Evolutionary conservation across 1,140 invertebrate genomes (phyloP).

Genomic region (Arctopsyche grandis): DNA sequence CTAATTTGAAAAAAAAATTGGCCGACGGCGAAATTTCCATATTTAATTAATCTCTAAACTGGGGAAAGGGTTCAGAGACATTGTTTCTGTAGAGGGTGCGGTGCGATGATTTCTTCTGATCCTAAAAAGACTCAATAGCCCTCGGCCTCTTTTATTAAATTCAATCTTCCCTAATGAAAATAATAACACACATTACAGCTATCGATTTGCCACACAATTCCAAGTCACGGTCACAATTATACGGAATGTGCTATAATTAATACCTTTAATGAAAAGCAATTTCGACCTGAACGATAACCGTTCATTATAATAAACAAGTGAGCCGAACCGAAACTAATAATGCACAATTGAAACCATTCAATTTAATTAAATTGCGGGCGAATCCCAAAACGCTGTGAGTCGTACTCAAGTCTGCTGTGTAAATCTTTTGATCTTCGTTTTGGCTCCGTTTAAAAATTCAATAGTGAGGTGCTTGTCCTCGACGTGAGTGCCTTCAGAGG

Average conservation of each 20-base stretch:
- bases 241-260: not conserved
- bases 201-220: not conserved
- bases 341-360: not conserved
- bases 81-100: too few relatives aligned
- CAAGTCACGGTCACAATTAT: not conserved
- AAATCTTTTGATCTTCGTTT: not conserved
- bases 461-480: constrained; percentile 11
- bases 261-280: constrained; percentile 2
- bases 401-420: not conserved
- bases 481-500: not conserved
- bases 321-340: constrained; percentile 1
- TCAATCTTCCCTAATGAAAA: too few relatives aligned
- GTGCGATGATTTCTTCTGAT: too few relatives aligned
- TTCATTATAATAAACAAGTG: not conserved
- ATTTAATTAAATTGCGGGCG: too few relatives aligned
- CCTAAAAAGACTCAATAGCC: too few relatives aligned
- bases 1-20: too few relatives aligned
- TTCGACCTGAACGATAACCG: not conserved
- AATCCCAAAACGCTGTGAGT: not conserved
- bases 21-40: too few relatives aligned
- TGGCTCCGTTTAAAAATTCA: constrained; percentile 6
- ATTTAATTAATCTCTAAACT: too few relatives aligned
- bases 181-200: too few relatives aligned
- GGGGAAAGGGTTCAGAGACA: too few relatives aligned
- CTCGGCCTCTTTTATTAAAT: too few relatives aligned